Evolutionary conservation across 2,797 vertebrate genomes (phyloP).

Genomic region (Cossypha heuglini): DNA sequence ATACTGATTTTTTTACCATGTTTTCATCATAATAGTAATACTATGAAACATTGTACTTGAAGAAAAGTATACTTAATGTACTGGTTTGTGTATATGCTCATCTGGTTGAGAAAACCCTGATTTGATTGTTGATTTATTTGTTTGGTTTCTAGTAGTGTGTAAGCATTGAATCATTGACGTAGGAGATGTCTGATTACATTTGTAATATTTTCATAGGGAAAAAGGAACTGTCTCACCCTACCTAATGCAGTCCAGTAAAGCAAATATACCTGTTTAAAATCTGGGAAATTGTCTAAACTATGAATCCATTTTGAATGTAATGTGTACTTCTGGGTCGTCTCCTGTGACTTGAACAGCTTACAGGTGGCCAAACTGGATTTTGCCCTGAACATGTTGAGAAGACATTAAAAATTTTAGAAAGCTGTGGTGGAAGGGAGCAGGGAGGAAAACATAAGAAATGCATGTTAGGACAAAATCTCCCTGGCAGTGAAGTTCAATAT

Average conservation of each 20-base stretch:
- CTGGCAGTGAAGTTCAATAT: neutral
- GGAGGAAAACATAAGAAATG: neutral
- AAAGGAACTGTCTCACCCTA: neutral
- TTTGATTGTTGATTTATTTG: neutral
- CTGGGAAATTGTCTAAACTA: neutral
- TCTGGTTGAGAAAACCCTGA: neutral
- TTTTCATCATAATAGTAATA: neutral
- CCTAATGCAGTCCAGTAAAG: neutral
- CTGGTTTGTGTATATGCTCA: neutral
- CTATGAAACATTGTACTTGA: rapidly evolving
- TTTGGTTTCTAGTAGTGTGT: neutral
- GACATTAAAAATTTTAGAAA: neutral
- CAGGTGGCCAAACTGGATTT: neutral
- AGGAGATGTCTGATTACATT: neutral
- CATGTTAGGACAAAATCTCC: neutral
- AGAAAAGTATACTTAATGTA: neutral
- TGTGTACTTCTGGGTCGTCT: neutral
- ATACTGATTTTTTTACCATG: neutral
- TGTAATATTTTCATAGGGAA: neutral
- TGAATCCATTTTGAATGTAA: neutral
- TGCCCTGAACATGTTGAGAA: neutral
- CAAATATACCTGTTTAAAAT: neutral
- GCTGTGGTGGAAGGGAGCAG: neutral
- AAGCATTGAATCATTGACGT: neutral
- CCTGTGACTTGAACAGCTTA: neutral